Evolutionary conservation across 2,797 vertebrate species (phyloP).

Genomic region (Epinephelus coioides): DNA sequence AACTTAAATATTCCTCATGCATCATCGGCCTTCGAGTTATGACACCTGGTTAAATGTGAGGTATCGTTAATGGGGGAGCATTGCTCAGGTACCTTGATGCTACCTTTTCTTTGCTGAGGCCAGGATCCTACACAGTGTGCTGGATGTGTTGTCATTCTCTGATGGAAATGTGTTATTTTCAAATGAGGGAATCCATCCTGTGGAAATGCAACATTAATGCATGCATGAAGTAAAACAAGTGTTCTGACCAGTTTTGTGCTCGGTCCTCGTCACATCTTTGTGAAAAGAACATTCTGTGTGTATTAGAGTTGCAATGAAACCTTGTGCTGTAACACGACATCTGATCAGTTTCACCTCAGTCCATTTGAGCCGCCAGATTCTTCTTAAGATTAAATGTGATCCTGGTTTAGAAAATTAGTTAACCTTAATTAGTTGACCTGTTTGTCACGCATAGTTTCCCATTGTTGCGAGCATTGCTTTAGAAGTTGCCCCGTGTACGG

Average conservation of each 20-base stretch:
- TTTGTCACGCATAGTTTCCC: constrained; percentile 37
- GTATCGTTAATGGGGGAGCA: constrained; percentile 37
- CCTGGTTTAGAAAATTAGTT: constrained; percentile 54
- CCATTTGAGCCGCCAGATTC: constrained; percentile 31
- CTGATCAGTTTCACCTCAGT: constrained; percentile 41
- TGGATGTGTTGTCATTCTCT: constrained; percentile 41
- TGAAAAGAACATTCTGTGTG: constrained; percentile 49
- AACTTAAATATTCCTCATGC: constrained; percentile 31
- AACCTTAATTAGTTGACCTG: constrained; percentile 37
- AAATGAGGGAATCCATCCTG: constrained; percentile 42
- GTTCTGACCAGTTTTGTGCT: constrained; percentile 58
- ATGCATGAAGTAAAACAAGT: constrained; percentile 61
- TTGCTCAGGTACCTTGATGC: constrained; percentile 56
- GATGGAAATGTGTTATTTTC: constrained; percentile 53
- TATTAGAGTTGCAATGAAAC: constrained; percentile 55
- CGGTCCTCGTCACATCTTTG: constrained; percentile 43
- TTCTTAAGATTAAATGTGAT: constrained; percentile 31
- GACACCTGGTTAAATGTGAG: constrained; percentile 34
- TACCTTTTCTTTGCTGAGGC: constrained; percentile 59
- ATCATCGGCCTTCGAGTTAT: constrained; percentile 31
- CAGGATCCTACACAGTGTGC: constrained; percentile 43
- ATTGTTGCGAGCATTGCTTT: constrained; percentile 36
- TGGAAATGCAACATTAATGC: constrained; percentile 47
- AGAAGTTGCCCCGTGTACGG: constrained; percentile 43
- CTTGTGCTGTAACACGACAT: constrained; percentile 58